Conservation (phyloP, 2,888 invertebrate species). For the Eupelmus urozonus region DNA sequence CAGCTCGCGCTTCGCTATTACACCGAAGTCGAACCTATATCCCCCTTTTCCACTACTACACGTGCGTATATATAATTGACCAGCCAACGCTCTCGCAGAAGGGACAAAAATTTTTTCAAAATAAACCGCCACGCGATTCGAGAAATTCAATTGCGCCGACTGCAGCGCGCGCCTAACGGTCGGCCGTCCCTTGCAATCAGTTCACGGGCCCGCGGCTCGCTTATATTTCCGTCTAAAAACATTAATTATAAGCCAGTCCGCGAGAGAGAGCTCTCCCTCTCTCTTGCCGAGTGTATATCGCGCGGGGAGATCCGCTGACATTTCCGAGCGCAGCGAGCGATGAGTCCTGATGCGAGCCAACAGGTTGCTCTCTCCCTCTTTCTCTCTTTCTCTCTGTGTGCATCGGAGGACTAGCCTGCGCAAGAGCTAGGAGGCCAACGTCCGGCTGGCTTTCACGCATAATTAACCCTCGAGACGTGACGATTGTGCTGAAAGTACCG, state of each 20-base stretch:
- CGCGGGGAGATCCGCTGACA: background rate
- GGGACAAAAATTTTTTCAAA: too few species aligned
- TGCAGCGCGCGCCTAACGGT: constrained; percentile 2
- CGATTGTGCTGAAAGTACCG: too few species aligned
- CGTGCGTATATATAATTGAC: too few species aligned
- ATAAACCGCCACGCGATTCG: too few species aligned
- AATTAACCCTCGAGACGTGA: background rate
- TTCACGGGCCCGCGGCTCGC: background rate
- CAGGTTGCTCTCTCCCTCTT: background rate
- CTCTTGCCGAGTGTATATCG: background rate
- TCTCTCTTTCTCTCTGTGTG: background rate
- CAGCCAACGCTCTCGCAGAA: too few species aligned
- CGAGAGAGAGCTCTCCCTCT: background rate
- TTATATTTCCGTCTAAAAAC: constrained; percentile 12
- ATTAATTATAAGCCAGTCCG: constrained; percentile 14
- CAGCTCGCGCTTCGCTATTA: too few species aligned
- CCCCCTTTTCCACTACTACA: too few species aligned
- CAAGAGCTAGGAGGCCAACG: background rate
- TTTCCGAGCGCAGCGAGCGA: background rate
- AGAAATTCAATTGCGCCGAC: background rate
- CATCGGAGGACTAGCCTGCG: background rate
- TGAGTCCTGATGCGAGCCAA: constrained; percentile 6
- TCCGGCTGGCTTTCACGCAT: background rate
- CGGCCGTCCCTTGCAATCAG: background rate
- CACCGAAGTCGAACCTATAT: too few species aligned